Conservation (phyloP, 2,797 vertebrate species). For the Cirrhinus molitorella region DNA sequence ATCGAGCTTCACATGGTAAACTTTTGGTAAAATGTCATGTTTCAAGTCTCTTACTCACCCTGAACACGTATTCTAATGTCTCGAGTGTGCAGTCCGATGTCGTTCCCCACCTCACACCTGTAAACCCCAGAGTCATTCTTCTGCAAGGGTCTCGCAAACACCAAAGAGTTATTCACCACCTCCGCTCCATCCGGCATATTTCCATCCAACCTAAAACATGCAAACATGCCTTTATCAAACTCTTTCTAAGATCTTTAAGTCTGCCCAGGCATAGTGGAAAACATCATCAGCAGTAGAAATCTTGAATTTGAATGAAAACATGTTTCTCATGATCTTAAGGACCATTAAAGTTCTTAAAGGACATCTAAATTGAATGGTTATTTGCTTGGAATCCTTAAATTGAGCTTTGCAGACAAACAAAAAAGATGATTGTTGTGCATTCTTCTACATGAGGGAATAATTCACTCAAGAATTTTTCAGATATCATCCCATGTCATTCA, state of each 20-base stretch:
- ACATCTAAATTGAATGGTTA: neutral
- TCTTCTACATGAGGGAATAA: neutral
- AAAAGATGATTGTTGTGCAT: too few relatives aligned
- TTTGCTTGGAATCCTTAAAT: too few relatives aligned
- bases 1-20: neutral
- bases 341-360: neutral
- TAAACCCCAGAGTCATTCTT: slow-evolving; percentile 96
- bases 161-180: slow-evolving; percentile 89
- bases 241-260: neutral
- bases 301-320: neutral
- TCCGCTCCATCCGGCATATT: slow-evolving; percentile 91
- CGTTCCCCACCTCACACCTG: slow-evolving; percentile 92
- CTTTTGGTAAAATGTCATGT: neutral
- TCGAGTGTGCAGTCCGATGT: slow-evolving; percentile 90
- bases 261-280: neutral
- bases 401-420: too few relatives aligned
- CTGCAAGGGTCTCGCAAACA: slow-evolving; percentile 90
- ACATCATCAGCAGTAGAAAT: neutral
- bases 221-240: slow-evolving; percentile 20
- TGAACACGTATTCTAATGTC: slow-evolving; percentile 92
- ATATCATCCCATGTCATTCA: too few relatives aligned
- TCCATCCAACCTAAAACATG: slow-evolving; percentile 86
- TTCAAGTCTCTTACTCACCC: slow-evolving; percentile 83
- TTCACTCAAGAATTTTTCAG: neutral
- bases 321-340: neutral